phyloP scores from a whole-genome alignment of 2,888 invertebrate genomes.

The Abrostola triplasia region DNA sequence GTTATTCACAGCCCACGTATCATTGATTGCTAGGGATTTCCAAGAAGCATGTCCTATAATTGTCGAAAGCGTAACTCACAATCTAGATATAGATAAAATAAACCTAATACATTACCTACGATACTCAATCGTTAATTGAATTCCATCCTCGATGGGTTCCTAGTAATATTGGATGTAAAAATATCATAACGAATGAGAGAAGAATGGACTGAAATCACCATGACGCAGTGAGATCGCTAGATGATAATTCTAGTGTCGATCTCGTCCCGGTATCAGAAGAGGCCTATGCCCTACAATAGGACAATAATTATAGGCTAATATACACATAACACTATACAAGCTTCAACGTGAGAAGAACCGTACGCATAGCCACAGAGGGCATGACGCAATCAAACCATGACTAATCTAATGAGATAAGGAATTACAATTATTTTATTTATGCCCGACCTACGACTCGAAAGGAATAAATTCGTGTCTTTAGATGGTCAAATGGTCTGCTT shows the following conservation, averaged over 20 bases:
- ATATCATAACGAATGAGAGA: too few species aligned
- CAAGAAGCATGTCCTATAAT: not conserved
- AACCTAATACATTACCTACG: not conserved
- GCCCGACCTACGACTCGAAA: slow-evolving; percentile 61
- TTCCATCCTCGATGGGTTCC: too few species aligned
- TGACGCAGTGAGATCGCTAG: too few species aligned
- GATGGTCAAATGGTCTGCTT: slow-evolving; percentile 32
- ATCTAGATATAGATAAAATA: not conserved
- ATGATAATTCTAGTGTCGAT: too few species aligned
- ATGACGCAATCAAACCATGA: slow-evolving; percentile 79
- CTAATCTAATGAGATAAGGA: slow-evolving; percentile 85
- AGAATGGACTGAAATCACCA: too few species aligned
- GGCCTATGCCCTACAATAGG: too few species aligned
- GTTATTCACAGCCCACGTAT: not conserved
- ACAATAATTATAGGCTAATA: not conserved
- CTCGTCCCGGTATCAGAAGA: too few species aligned
- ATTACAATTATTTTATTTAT: slow-evolving; percentile 81
- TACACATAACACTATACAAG: slow-evolving; percentile 22
- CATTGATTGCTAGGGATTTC: not conserved
- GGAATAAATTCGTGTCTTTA: slow-evolving; percentile 45
- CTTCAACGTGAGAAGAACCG: slow-evolving; percentile 41
- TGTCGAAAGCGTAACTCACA: not conserved
- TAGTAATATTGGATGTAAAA: too few species aligned
- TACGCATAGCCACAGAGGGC: slow-evolving; percentile 51
- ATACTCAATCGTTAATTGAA: too few species aligned